Conservation (phyloP, 2,113 vertebrate genomes). For the Hirundichthys speculiger region DNA sequence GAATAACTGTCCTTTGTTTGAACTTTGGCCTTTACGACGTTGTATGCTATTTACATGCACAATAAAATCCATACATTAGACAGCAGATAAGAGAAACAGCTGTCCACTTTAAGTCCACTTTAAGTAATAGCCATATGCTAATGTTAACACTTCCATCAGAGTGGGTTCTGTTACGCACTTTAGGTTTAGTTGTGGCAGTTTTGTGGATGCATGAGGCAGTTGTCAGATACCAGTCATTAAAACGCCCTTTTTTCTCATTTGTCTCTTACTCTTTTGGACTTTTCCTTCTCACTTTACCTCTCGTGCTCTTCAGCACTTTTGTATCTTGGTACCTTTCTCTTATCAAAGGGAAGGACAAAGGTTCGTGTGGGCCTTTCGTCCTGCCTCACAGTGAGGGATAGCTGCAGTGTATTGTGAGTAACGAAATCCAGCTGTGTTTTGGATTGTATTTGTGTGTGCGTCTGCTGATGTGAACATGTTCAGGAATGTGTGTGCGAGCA, state of each 20-base stretch:
- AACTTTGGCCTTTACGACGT: no score
- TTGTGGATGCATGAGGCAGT: neutral
- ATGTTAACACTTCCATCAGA: neutral
- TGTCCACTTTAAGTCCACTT: no score
- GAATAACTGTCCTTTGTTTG: no score
- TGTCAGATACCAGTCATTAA: slow-evolving; percentile 9
- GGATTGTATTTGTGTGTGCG: slow-evolving; percentile 27
- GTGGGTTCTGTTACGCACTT: slow-evolving; percentile 19
- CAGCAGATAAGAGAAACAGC: no score
- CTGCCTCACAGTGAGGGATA: slow-evolving; percentile 63
- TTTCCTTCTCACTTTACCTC: slow-evolving; percentile 12
- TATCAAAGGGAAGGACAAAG: slow-evolving; percentile 48
- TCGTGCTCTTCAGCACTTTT: slow-evolving; percentile 3
- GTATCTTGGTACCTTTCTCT: slow-evolving; percentile 28
- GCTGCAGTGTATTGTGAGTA: slow-evolving; percentile 71
- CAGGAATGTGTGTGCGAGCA: slow-evolving; percentile 35
- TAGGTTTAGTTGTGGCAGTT: neutral
- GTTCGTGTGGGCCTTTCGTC: slow-evolving; percentile 57
- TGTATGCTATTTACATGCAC: no score
- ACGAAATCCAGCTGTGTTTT: slow-evolving; percentile 72
- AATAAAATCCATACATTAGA: no score
- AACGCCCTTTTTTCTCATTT: slow-evolving; percentile 2
- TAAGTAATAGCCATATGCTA: no score
- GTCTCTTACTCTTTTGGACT: neutral
- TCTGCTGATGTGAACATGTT: slow-evolving; percentile 40